These are phyloP conservation scores for Notamacropus eugenii DNA, from an alignment of 2,797 vertebrate species.

Conservation along the genomic window DNA sequence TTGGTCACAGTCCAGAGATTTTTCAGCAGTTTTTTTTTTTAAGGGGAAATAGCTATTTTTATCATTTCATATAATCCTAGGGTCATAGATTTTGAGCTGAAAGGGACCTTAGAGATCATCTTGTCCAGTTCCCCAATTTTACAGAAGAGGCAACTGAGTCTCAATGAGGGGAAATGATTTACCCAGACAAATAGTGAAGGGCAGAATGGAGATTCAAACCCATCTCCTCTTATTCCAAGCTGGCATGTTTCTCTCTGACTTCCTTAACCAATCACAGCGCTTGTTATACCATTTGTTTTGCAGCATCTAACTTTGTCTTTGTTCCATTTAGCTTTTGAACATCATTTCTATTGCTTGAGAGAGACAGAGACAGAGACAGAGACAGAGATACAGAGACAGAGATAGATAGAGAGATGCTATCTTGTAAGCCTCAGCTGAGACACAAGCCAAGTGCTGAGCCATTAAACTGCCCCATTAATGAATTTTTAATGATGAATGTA, in stretches of 20 bases:
- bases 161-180: not conserved
- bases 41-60: not conserved
- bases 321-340: not conserved
- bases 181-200: not conserved
- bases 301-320: not conserved
- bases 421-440: not conserved
- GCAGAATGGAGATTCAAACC: not conserved
- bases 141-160: not conserved
- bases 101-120: not conserved
- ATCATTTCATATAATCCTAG: not conserved
- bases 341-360: not conserved
- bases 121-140: not conserved
- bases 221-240: not conserved
- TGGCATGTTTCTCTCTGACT: not conserved
- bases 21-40: not conserved
- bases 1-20: not conserved
- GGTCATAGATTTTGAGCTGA: not conserved
- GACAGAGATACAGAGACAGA: too few relatives aligned
- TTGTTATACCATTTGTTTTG: not conserved
- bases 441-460: not conserved
- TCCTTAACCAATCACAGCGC: not conserved
- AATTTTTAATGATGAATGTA: not conserved
- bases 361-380: too few relatives aligned
- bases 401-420: not conserved
- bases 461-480: not conserved